Percentiles rank a stretch among this genome's conserved stretches.
Evolutionary conservation across 2,888 invertebrate species (phyloP).

Genomic region (Calliphora vomitoria): DNA sequence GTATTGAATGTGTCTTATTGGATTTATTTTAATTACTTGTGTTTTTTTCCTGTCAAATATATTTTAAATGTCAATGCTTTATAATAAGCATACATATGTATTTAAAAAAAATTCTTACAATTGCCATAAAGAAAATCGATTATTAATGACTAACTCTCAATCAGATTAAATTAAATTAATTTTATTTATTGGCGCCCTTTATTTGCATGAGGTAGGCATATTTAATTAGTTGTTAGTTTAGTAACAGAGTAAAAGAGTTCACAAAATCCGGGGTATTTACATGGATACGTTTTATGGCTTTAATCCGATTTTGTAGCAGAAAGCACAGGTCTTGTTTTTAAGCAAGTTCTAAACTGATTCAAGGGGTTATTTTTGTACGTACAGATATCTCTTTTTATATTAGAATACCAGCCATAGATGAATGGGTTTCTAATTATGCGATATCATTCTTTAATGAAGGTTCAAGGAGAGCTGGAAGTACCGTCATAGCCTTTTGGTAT

Average conservation of each 20-base stretch:
- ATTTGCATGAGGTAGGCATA: neutral
- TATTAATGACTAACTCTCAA: slow-evolving; percentile 18
- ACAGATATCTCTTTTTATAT: too few relatives aligned
- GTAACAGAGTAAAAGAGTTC: neutral
- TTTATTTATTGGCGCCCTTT: neutral
- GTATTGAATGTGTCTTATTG: neutral
- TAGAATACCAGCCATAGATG: too few relatives aligned
- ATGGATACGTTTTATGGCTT: too few relatives aligned
- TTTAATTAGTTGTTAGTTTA: neutral
- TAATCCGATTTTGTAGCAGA: too few relatives aligned
- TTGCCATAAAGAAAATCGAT: neutral
- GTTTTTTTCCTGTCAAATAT: neutral
- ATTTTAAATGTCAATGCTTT: slow-evolving; percentile 4
- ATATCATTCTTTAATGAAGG: too few relatives aligned
- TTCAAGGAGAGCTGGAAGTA: too few relatives aligned
- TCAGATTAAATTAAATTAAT: slow-evolving; percentile 24
- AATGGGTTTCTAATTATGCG: too few relatives aligned
- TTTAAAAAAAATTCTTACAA: neutral
- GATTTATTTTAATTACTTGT: neutral
- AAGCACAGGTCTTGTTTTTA: too few relatives aligned
- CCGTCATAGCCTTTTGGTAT: too few relatives aligned
- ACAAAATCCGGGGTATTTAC: too few relatives aligned
- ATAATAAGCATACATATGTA: neutral
- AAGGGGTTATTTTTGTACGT: too few relatives aligned
- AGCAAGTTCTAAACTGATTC: too few relatives aligned